phyloP scores from a whole-genome alignment of 2,888 invertebrate genomes.

The Athripsodes cinereus region DNA sequence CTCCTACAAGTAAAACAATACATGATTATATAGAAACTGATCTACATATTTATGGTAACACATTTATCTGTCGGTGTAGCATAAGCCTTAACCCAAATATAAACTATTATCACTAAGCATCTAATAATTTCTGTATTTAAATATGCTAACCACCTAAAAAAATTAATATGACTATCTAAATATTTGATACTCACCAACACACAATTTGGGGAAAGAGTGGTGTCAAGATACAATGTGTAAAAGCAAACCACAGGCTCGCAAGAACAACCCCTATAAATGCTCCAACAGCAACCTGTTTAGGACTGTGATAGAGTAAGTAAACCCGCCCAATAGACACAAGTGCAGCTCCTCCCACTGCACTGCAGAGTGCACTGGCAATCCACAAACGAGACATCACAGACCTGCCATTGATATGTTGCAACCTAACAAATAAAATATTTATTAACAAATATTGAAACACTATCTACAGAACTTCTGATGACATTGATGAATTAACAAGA shows the following conservation, averaged over 20 bases:
- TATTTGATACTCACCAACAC: conserved; percentile 61
- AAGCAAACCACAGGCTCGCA: conserved; percentile 75
- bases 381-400: conserved; percentile 70
- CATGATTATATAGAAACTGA: no score
- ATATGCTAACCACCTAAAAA: no score
- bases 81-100: neutral
- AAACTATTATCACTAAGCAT: no score
- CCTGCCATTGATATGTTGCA: conserved; percentile 77
- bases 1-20: conserved; percentile 57
- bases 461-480: no score
- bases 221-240: conserved; percentile 74
- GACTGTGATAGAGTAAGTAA: conserved; percentile 82
- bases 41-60: neutral
- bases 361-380: conserved; percentile 58
- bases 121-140: no score
- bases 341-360: conserved; percentile 52
- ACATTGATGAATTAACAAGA: no score
- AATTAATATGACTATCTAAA: no score
- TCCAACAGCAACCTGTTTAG: conserved; percentile 76
- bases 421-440: conserved; percentile 46
- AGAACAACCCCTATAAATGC: conserved; percentile 65
- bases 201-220: conserved; percentile 81
- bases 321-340: conserved; percentile 67
- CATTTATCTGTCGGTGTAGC: neutral
- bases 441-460: neutral